Evolutionary conservation across 2,113 vertebrate genomes (phyloP).

Genomic region (Telmatochromis brichardi): DNA sequence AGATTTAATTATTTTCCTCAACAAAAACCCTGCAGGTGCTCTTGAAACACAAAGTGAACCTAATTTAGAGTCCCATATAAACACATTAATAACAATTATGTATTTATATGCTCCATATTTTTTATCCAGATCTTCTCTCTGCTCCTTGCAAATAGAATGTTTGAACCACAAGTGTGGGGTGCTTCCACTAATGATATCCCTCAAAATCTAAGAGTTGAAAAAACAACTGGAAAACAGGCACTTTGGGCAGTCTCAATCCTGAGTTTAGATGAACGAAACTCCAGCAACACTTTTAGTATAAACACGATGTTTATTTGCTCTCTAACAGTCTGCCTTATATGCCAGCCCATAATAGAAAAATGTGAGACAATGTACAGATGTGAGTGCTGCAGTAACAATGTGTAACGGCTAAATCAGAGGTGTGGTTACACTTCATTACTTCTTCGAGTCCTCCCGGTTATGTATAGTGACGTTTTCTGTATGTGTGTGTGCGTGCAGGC

Average conservation of each 20-base stretch:
- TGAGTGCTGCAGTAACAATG: background rate
- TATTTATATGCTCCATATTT: background rate
- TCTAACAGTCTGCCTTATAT: background rate
- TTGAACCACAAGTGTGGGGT: background rate
- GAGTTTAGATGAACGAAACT: background rate
- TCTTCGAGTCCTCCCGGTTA: background rate
- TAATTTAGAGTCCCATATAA: background rate
- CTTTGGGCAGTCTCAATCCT: background rate
- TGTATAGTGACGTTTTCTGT: background rate
- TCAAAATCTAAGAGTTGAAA: background rate
- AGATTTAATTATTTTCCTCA: background rate
- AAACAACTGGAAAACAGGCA: background rate
- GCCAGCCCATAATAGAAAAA: background rate
- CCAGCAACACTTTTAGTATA: background rate
- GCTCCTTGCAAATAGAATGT: background rate
- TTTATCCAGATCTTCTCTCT: background rate
- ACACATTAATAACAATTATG: background rate
- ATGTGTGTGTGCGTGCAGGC: slow-evolving; percentile 56
- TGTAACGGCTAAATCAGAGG: background rate
- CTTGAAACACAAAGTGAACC: background rate
- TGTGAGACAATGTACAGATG: background rate
- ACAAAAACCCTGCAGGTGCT: background rate
- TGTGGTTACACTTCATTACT: background rate
- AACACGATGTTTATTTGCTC: background rate
- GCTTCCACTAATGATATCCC: background rate